Evolutionary conservation across 2,113 vertebrate genomes (phyloP).

Genomic region (Cranoglanis bouderius): DNA sequence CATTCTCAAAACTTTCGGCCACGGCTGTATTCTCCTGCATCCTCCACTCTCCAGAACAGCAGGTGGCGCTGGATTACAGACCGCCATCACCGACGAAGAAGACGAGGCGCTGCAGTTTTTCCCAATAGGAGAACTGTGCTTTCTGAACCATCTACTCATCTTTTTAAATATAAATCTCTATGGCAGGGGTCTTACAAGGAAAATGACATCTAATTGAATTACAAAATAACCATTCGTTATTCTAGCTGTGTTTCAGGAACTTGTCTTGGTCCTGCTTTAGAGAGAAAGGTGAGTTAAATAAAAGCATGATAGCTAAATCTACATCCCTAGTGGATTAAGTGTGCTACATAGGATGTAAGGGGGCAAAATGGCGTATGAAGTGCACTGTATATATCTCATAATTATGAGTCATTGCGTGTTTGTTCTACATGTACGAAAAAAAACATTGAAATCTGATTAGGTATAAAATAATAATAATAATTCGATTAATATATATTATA

Average conservation of each 20-base stretch:
- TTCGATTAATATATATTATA: not conserved
- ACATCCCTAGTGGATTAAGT: conserved; percentile 1
- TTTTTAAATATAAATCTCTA: not conserved
- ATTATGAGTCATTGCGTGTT: not conserved
- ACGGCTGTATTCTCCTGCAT: too few relatives aligned
- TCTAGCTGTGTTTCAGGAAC: not conserved
- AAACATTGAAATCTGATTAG: not conserved
- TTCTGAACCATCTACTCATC: not conserved
- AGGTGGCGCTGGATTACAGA: not conserved
- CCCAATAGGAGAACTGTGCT: not conserved
- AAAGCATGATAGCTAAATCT: not conserved
- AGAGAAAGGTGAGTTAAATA: not conserved
- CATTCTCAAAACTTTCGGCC: too few relatives aligned
- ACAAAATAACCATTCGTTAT: not conserved
- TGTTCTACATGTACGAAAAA: not conserved
- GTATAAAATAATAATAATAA: not conserved
- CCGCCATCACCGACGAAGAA: not conserved
- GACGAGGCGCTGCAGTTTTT: not conserved
- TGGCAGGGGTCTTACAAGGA: not conserved
- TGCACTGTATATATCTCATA: not conserved
- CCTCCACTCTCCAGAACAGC: not conserved
- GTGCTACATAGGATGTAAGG: not conserved
- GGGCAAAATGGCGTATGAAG: not conserved
- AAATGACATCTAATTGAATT: not conserved
- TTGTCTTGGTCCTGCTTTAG: not conserved